These are phyloP conservation scores for Plecotus auritus DNA, from an alignment of 2,113 vertebrate species.

Conservation along the genomic window DNA sequence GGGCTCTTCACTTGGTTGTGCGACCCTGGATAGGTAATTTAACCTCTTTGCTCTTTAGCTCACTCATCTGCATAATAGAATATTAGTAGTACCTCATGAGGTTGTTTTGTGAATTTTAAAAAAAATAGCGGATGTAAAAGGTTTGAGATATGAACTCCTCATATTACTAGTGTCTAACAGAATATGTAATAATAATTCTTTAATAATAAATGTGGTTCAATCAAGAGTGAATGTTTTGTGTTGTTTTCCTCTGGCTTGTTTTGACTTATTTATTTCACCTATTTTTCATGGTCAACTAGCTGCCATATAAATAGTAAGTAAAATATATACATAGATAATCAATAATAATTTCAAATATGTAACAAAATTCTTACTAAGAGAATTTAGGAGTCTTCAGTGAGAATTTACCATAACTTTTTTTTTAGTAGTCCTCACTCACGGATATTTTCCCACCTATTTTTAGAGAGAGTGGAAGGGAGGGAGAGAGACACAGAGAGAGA, in stretches of 20 bases:
- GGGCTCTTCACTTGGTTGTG: fast-evolving
- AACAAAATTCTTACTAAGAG: background rate
- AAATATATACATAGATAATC: background rate
- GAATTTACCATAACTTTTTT: background rate
- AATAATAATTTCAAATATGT: conserved; percentile 8
- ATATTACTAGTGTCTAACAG: background rate
- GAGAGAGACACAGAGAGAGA: too few relatives aligned
- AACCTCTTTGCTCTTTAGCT: background rate
- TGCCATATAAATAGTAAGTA: background rate
- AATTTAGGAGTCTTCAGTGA: background rate
- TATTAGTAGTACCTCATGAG: background rate
- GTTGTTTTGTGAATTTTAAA: background rate
- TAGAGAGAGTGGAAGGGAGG: too few relatives aligned
- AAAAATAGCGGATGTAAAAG: background rate
- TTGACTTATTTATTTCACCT: background rate
- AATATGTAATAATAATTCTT: background rate
- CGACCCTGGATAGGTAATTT: background rate
- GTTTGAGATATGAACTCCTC: background rate
- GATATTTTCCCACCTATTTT: too few relatives aligned
- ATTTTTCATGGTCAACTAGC: background rate
- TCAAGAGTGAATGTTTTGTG: background rate
- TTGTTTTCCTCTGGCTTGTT: background rate
- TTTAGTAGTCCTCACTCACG: too few relatives aligned
- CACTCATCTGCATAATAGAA: background rate
- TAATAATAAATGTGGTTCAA: background rate